Evolutionary conservation across 2,113 vertebrate species (phyloP).

Genomic region (Odontophorus gujanensis): DNA sequence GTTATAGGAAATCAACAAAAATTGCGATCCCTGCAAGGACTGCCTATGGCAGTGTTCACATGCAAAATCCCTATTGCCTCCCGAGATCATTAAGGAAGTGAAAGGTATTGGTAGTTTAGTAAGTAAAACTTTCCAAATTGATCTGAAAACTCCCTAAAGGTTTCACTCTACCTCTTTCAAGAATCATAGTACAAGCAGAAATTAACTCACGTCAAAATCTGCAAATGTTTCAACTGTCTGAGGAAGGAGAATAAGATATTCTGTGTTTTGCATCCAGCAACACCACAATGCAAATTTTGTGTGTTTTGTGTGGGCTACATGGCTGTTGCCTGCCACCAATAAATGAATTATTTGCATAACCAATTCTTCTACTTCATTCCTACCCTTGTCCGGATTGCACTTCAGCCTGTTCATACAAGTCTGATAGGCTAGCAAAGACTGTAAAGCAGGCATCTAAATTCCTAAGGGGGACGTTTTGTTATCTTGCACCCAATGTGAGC

Average conservation of each 20-base stretch:
- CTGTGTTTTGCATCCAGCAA: background rate
- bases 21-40: background rate
- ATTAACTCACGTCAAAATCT: background rate
- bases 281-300: background rate
- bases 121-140: background rate
- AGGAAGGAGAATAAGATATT: background rate
- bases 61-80: background rate
- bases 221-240: background rate
- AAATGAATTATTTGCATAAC: background rate
- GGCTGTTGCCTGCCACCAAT: background rate
- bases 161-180: background rate
- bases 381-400: background rate
- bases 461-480: background rate
- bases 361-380: background rate
- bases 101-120: background rate
- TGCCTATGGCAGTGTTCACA: background rate
- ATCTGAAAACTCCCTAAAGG: background rate
- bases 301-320: no score
- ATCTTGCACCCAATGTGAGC: background rate
- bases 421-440: fast-evolving
- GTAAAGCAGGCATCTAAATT: background rate
- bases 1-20: background rate
- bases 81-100: background rate
- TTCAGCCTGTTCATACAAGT: background rate
- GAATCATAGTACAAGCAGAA: background rate